These are phyloP conservation scores for Patella caerulea DNA, from an alignment of 2,888 invertebrate genomes.

Conservation along the genomic window DNA sequence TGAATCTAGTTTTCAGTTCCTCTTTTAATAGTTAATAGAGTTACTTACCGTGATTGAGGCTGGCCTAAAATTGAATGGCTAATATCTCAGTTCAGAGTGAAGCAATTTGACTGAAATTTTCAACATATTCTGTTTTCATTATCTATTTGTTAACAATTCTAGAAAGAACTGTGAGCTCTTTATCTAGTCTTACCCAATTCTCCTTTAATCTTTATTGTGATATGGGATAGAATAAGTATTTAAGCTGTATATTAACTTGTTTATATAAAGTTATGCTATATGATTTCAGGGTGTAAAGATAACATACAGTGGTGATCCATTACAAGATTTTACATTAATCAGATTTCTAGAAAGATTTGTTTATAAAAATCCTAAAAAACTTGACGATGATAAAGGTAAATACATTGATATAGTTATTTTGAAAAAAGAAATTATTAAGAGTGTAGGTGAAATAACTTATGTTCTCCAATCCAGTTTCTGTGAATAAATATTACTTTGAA, in stretches of 20 bases:
- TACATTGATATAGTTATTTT: not conserved
- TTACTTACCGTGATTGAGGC: no score
- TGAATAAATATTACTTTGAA: no score
- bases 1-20: not conserved
- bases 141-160: no score
- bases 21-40: not conserved
- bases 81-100: no score
- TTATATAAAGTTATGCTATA: not conserved
- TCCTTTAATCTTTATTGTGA: not conserved
- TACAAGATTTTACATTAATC: slow-evolving; percentile 91
- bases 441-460: no score
- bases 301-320: slow-evolving; percentile 91
- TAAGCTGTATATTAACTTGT: no score
- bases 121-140: no score
- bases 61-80: no score
- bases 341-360: slow-evolving; percentile 95
- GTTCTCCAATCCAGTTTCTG: no score
- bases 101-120: no score
- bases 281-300: slow-evolving; percentile 75
- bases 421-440: not conserved
- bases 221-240: not conserved
- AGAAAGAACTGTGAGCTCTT: no score
- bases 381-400: slow-evolving; percentile 42
- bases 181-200: no score
- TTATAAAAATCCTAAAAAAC: slow-evolving; percentile 85